phyloP scores from a whole-genome alignment of 2,888 invertebrate genomes.

The Bibio marci region DNA sequence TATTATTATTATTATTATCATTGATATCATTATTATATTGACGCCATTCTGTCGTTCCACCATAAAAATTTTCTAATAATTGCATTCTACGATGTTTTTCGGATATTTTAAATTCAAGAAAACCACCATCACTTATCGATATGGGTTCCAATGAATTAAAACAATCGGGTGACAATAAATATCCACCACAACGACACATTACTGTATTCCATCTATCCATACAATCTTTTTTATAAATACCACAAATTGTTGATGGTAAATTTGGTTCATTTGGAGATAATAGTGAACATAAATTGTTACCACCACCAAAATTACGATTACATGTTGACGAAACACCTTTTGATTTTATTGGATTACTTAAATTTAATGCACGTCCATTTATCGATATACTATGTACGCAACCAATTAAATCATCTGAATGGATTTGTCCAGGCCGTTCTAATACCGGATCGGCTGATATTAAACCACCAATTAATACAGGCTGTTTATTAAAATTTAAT shows the following conservation, averaged over 20 bases:
- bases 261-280: slow-evolving; percentile 14
- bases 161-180: slow-evolving; percentile 63
- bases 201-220: slow-evolving; percentile 70
- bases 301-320: slow-evolving; percentile 46
- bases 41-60: slow-evolving; percentile 36
- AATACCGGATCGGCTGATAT: slow-evolving; percentile 69
- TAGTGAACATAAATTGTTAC: slow-evolving; percentile 41
- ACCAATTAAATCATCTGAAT: slow-evolving; percentile 84
- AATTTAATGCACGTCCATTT: slow-evolving; percentile 67
- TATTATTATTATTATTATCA: too few relatives aligned
- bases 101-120: slow-evolving; percentile 59
- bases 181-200: slow-evolving; percentile 51
- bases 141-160: slow-evolving; percentile 59
- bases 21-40: too few relatives aligned
- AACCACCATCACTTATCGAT: slow-evolving; percentile 59
- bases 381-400: slow-evolving; percentile 83
- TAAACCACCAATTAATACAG: slow-evolving; percentile 71
- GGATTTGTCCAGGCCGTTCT: slow-evolving; percentile 77
- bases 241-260: slow-evolving; percentile 33
- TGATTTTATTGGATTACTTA: slow-evolving; percentile 58
- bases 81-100: slow-evolving; percentile 79
- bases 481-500: slow-evolving; percentile 79
- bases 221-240: slow-evolving; percentile 45
- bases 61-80: slow-evolving; percentile 60
- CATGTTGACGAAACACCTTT: slow-evolving; percentile 61